Evolutionary conservation across 2,888 invertebrate species (phyloP).

Genomic region (Leptarthrus brevirostris): DNA sequence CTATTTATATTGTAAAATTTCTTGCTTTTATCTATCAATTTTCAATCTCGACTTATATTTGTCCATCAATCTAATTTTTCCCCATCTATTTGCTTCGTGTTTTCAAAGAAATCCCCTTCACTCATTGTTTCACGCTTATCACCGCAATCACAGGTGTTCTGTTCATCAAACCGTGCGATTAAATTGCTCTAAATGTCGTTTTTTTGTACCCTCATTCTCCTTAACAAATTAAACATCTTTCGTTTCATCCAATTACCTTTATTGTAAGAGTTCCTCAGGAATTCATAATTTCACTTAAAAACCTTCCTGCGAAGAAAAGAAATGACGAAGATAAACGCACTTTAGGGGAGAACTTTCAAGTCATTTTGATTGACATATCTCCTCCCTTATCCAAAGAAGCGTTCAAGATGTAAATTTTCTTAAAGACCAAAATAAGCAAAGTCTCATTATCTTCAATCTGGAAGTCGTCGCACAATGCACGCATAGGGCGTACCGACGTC

Average conservation of each 20-base stretch:
- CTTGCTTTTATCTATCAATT: no score
- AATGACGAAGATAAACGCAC: constrained; percentile 5
- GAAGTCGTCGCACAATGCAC: no score
- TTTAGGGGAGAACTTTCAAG: neutral
- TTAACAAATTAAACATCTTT: neutral
- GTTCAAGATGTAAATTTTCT: constrained; percentile 41
- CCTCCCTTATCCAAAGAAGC: constrained; percentile 31
- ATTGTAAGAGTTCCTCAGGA: no score
- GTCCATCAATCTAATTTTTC: no score
- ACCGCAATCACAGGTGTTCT: neutral
- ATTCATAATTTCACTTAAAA: neutral
- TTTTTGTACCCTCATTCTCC: no score
- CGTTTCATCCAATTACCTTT: neutral
- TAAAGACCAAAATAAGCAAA: constrained; percentile 40
- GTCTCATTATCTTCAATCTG: constrained; percentile 46
- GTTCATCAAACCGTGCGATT: neutral
- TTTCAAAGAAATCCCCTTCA: no score
- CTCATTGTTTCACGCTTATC: no score
- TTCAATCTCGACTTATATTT: no score
- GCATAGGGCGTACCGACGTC: no score
- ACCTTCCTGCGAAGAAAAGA: neutral
- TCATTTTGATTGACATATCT: constrained; percentile 46
- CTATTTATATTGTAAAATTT: no score
- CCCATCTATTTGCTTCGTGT: no score
- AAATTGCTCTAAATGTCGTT: neutral